Percentiles rank a stretch among this genome's conserved stretches.
These are phyloP conservation scores for Trissoscelio sp. DNA, from an alignment of 2,888 invertebrate genomes.

Conservation along the genomic window DNA sequence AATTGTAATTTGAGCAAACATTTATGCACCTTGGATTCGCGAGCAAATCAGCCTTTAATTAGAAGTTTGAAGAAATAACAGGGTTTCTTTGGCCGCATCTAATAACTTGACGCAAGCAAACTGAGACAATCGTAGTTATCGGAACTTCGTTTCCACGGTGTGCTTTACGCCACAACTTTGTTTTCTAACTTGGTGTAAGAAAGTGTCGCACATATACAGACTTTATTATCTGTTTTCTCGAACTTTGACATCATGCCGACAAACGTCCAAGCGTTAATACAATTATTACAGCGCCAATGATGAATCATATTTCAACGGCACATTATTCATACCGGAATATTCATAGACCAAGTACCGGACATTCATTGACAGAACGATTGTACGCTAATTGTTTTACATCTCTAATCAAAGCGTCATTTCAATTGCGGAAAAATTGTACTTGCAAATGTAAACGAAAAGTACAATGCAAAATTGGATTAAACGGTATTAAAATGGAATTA, in stretches of 20 bases:
- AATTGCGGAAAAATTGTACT: not conserved
- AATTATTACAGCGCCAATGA: constrained; percentile 11
- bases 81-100: constrained; percentile 5
- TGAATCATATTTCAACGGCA: constrained; percentile 14
- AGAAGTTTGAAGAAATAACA: constrained; percentile 45
- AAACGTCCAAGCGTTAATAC: constrained; percentile 32
- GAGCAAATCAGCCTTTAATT: constrained; percentile 37
- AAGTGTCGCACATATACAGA: constrained; percentile 59
- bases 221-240: constrained; percentile 60
- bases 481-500: too few relatives aligned
- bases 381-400: not conserved
- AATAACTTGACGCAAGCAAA: constrained; percentile 36
- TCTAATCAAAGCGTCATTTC: not conserved
- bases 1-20: constrained; percentile 24
- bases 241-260: constrained; percentile 19
- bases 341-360: not conserved
- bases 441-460: too few relatives aligned
- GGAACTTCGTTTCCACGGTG: constrained; percentile 68
- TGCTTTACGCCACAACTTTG: constrained; percentile 55
- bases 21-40: constrained; percentile 22
- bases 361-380: not conserved
- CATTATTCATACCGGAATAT: constrained; percentile 6
- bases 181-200: constrained; percentile 69
- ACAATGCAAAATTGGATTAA: too few relatives aligned
- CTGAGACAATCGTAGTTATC: constrained; percentile 69